phyloP scores from a whole-genome alignment of 2,113 vertebrate genomes.

The Sciurus niger region DNA sequence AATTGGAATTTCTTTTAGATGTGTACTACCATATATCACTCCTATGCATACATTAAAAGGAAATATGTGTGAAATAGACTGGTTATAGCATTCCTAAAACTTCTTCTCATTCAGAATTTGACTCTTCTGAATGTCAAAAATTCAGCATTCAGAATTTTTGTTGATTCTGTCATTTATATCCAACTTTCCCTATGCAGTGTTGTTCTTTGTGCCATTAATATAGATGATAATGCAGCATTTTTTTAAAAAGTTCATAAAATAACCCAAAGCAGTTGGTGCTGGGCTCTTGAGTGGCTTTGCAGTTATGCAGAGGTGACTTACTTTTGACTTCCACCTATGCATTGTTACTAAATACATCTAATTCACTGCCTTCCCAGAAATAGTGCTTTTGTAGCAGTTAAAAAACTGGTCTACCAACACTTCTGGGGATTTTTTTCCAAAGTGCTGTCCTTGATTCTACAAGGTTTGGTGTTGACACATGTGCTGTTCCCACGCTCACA shows the following conservation, averaged over 20 bases:
- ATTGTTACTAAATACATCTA: not conserved
- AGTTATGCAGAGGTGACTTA: not conserved
- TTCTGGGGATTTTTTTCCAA: not conserved
- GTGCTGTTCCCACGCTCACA: not conserved
- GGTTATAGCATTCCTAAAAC: not conserved
- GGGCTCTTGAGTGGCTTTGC: not conserved
- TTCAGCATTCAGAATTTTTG: not conserved
- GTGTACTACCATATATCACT: not conserved
- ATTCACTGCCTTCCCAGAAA: not conserved
- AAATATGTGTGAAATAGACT: not conserved
- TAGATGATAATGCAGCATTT: not conserved
- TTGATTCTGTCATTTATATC: not conserved
- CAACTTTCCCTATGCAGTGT: not conserved
- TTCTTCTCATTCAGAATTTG: not conserved
- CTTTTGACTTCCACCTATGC: not conserved
- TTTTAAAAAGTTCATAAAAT: not conserved
- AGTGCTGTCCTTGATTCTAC: not conserved
- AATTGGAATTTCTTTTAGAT: slow-evolving; percentile 22
- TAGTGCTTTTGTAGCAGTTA: not conserved
- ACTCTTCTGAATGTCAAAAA: not conserved
- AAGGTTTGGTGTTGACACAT: not conserved
- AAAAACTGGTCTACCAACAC: not conserved
- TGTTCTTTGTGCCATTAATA: slow-evolving; percentile 15
- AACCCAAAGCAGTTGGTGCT: not conserved
- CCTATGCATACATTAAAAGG: not conserved